Evolutionary conservation across 2,888 invertebrate genomes (phyloP).

Genomic region (Heliconius cydno): DNA sequence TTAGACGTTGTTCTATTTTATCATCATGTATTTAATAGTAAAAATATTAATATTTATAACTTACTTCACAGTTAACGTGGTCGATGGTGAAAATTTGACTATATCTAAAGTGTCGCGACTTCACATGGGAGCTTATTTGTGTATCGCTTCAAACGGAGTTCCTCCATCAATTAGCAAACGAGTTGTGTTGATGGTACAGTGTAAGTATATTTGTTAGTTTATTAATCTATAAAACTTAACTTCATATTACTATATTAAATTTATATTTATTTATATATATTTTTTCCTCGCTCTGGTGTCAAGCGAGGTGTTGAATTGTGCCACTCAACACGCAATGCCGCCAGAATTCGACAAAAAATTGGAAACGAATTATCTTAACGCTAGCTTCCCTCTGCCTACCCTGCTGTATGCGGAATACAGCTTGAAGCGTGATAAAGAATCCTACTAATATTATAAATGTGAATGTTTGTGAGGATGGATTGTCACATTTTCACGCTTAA

Average conservation of each 20-base stretch:
- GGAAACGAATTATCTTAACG: not conserved
- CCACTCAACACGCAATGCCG: not conserved
- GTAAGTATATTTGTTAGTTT: conserved; percentile 83
- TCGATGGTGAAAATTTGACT: conserved; percentile 93
- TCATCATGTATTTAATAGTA: not conserved
- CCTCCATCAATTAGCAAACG: conserved; percentile 95
- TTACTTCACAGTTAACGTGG: conserved; percentile 88
- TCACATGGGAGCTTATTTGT: conserved; percentile 96
- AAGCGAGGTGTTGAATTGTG: not conserved
- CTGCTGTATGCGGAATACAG: no score
- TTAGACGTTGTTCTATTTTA: not conserved
- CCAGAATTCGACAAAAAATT: not conserved
- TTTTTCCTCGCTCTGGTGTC: not conserved
- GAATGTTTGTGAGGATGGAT: no score
- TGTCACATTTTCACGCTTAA: no score
- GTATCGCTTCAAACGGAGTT: conserved; percentile 96
- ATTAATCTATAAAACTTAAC: not conserved
- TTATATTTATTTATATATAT: not conserved
- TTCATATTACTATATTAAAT: not conserved
- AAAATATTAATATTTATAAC: not conserved
- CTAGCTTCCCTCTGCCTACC: not conserved
- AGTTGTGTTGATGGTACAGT: conserved; percentile 91
- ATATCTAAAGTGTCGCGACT: conserved; percentile 94
- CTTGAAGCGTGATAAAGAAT: no score
- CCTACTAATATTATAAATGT: no score